Evolutionary conservation across 2,113 vertebrate species (phyloP), one percentile per base, ranked within the genome.

Genomic region (Sigmodon hispidus): DNA sequence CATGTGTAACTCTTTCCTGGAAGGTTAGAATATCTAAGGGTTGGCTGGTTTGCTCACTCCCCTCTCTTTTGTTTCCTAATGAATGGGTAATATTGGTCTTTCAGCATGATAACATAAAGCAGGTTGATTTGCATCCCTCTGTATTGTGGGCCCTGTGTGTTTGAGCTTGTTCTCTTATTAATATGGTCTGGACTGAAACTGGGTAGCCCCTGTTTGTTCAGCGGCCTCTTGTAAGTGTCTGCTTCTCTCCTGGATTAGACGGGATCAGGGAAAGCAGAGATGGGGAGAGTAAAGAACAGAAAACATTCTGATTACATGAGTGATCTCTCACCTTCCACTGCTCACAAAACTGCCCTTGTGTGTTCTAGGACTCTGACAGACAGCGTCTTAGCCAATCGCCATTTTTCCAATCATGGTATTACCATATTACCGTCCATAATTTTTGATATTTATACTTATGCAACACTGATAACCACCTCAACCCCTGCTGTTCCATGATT

Each of bases 151-250:
- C 87, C 22, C 59, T 80, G 24, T 75, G 29, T 67, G 87, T 93
- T 98, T 98, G 98, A 96, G 91, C 97, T 98, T 98, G 95, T 59
- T 97, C 75, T 95, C 79, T 94, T n/a, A 15, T 77, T 93, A 95
- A 93, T 61, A 93, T 45, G 76, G 70, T 50, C 89, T 90, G 3
- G 57, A 57, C 91, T 96, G 96, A 96, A 96, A 96, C 96, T 94
- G 87, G 76, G 76, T 50, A 90, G 89, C 86, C 91, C 57, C 80
- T 97, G 34, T 96, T 98, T 97, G 87, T 65, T 96, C 96, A 98
- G 95, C 10, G 17, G 88, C 81, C 96, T 95, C 92, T 92, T 86
- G 34, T 1, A 34, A 92, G 79, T 36, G 61, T 87, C 86, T 70
- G 48, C 76, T 96, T 93, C 86, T 80, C 90, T 95, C 43, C 75